Conservation (phyloP, 2,113 vertebrate genomes). For the Odocoileus virginianus region DNA sequence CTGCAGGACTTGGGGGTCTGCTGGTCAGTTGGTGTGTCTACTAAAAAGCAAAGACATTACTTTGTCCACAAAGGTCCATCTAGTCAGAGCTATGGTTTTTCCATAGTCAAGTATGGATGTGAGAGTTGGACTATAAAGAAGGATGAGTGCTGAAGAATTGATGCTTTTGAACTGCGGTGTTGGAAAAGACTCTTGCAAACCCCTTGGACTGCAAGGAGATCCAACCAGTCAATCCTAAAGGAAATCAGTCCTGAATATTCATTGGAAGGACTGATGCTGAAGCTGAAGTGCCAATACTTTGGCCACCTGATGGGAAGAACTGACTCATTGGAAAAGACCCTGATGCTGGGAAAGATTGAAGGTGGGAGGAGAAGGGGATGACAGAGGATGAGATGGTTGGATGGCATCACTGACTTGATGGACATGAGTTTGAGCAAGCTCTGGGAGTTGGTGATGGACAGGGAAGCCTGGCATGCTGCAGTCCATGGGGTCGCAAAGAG, state of each 20-base stretch:
- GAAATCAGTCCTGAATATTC: background rate
- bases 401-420: background rate
- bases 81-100: background rate
- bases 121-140: background rate
- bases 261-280: background rate
- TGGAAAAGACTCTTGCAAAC: background rate
- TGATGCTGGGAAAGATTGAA: background rate
- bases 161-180: background rate
- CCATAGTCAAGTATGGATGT: background rate
- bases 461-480: accelerated
- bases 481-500: background rate
- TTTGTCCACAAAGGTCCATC: background rate
- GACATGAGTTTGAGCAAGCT: background rate
- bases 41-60: background rate
- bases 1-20: background rate
- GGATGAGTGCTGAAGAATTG: background rate
- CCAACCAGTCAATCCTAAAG: background rate
- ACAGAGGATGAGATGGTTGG: background rate
- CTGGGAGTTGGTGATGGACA: background rate
- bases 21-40: background rate
- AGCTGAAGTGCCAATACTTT: background rate
- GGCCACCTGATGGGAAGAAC: background rate
- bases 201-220: background rate
- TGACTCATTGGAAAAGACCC: background rate
- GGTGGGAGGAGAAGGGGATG: accelerated